Evolutionary conservation across 1,140 invertebrate genomes (phyloP).

Genomic region (Rhagoletis zephyria): DNA sequence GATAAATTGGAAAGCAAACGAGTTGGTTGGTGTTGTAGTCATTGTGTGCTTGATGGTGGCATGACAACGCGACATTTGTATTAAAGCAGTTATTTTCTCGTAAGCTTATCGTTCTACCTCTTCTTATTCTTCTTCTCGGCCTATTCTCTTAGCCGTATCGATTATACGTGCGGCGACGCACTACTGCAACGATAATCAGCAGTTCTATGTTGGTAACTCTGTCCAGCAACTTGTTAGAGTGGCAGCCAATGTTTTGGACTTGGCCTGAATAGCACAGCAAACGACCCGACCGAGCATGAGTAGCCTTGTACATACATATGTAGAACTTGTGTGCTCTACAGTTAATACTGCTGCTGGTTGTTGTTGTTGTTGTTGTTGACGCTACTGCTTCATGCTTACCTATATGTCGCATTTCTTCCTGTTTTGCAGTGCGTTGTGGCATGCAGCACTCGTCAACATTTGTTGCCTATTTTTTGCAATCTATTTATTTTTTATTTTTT

Average conservation of each 20-base stretch:
- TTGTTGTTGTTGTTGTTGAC: not conserved
- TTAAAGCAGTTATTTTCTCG: not conserved
- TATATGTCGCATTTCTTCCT: constrained; percentile 1
- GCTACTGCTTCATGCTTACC: not conserved
- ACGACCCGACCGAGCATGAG: not conserved
- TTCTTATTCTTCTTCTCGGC: not conserved
- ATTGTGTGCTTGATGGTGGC: not conserved
- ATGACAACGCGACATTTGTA: not conserved
- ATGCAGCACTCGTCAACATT: not conserved
- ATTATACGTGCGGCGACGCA: constrained; percentile 10
- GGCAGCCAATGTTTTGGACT: constrained; percentile 1
- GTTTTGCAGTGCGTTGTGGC: constrained; percentile 10
- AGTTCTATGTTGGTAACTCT: not conserved
- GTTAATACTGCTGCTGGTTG: not conserved
- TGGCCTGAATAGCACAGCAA: constrained; percentile 37
- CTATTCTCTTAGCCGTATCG: not conserved
- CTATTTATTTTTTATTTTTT: not conserved
- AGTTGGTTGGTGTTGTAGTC: not conserved
- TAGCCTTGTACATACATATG: not conserved
- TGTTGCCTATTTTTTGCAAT: not conserved
- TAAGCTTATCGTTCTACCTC: too few relatives aligned
- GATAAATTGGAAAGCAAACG: not conserved
- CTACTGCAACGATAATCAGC: not conserved
- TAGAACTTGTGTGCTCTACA: too few relatives aligned
- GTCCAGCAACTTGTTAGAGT: not conserved